Evolutionary conservation across 2,113 vertebrate genomes (phyloP).

Genomic region (Pelecanoides urinatrix): DNA sequence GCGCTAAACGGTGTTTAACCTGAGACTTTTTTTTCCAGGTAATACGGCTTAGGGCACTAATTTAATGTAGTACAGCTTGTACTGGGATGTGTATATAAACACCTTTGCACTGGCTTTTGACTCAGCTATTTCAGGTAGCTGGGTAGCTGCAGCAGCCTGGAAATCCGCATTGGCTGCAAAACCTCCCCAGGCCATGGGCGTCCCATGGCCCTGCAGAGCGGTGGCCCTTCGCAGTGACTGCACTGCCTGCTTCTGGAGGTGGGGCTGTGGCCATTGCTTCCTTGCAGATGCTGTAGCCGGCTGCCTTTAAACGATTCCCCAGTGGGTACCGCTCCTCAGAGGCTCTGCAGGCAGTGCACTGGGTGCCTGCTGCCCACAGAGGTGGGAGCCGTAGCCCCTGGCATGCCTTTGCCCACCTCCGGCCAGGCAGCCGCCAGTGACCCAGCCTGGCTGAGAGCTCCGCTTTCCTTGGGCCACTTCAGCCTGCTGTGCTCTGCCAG

Average conservation of each 20-base stretch:
- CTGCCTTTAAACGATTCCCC: accelerated
- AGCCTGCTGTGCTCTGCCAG: neutral
- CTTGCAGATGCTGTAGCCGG: neutral
- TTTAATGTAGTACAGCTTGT: neutral
- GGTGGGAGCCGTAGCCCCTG: neutral
- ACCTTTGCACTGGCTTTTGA: neutral
- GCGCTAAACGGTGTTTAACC: neutral
- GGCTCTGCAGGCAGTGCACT: accelerated
- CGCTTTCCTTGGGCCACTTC: accelerated
- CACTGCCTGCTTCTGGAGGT: neutral
- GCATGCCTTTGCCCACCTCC: neutral
- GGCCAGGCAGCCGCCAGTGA: accelerated
- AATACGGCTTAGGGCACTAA: neutral
- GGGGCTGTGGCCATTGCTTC: neutral
- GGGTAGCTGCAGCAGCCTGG: neutral
- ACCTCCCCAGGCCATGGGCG: accelerated
- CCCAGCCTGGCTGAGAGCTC: neutral
- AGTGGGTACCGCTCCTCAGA: accelerated
- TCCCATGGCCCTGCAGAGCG: accelerated
- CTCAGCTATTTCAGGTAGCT: neutral
- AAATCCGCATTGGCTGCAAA: neutral
- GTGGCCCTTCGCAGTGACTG: accelerated
- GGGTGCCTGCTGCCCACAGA: neutral
- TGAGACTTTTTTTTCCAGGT: neutral
- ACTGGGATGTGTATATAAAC: neutral